phyloP scores from a whole-genome alignment of 2,797 vertebrate species.

The Trematomus bernacchii region DNA sequence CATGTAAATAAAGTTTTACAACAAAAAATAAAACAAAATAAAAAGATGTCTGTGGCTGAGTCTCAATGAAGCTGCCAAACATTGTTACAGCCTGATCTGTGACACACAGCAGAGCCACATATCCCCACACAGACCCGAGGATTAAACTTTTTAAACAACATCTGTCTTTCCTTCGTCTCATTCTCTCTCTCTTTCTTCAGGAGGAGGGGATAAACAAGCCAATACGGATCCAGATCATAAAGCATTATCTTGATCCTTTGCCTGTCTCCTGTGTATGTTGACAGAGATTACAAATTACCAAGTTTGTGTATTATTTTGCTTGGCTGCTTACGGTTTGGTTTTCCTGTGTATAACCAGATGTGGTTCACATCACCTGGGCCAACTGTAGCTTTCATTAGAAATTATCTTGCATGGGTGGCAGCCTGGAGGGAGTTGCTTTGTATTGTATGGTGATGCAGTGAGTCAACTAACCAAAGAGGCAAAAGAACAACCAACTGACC shows the following conservation, averaged over 20 bases:
- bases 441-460: neutral
- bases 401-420: conserved; percentile 9
- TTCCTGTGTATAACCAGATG: conserved; percentile 49
- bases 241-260: conserved; percentile 56
- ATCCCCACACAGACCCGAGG: conserved; percentile 55
- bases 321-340: conserved; percentile 51
- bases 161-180: conserved; percentile 47
- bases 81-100: conserved; percentile 47
- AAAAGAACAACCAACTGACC: conserved; percentile 4
- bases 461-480: neutral
- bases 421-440: conserved; percentile 23
- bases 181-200: conserved; percentile 9
- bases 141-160: conserved; percentile 72
- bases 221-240: conserved; percentile 57
- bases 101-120: conserved; percentile 66
- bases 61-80: conserved; percentile 58
- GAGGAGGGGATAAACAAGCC: conserved; percentile 46
- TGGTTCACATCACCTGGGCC: conserved; percentile 29
- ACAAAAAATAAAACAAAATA: conserved; percentile 51
- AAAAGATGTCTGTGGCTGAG: conserved; percentile 34
- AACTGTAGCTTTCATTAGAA: conserved; percentile 25
- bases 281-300: conserved; percentile 58
- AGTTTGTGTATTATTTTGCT: conserved; percentile 62
- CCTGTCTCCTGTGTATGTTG: conserved; percentile 47
- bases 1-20: conserved; percentile 39